Evolutionary conservation across 2,113 vertebrate genomes (phyloP).

Genomic region (Tachysurus vachellii): DNA sequence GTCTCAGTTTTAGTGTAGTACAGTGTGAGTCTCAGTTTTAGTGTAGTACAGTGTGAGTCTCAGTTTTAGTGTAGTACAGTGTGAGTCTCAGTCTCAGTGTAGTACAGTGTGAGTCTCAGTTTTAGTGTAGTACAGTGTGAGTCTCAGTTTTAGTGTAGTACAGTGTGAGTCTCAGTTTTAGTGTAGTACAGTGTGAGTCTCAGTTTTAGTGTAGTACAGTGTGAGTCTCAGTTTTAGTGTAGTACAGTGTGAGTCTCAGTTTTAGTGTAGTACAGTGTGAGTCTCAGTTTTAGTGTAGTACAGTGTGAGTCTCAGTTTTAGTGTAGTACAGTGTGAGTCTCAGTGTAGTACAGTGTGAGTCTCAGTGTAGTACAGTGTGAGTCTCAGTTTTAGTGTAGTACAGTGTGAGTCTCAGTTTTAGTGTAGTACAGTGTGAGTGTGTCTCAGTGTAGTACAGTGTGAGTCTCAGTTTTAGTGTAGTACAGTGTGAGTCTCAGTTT

Average conservation of each 20-base stretch:
- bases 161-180: background rate
- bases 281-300: background rate
- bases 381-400: background rate
- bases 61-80: background rate
- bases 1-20: too few relatives aligned
- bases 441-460: background rate
- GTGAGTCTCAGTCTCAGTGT: background rate
- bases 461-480: background rate
- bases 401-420: background rate
- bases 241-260: background rate
- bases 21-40: background rate
- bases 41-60: background rate
- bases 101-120: background rate
- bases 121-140: background rate
- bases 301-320: background rate
- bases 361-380: background rate
- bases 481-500: background rate
- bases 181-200: background rate
- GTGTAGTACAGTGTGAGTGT: background rate
- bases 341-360: background rate
- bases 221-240: background rate
- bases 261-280: background rate
- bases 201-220: background rate
- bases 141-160: background rate
- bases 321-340: background rate